These are phyloP conservation scores for Halesus radiatus DNA, from an alignment of 1,140 invertebrate species.

Conservation along the genomic window DNA sequence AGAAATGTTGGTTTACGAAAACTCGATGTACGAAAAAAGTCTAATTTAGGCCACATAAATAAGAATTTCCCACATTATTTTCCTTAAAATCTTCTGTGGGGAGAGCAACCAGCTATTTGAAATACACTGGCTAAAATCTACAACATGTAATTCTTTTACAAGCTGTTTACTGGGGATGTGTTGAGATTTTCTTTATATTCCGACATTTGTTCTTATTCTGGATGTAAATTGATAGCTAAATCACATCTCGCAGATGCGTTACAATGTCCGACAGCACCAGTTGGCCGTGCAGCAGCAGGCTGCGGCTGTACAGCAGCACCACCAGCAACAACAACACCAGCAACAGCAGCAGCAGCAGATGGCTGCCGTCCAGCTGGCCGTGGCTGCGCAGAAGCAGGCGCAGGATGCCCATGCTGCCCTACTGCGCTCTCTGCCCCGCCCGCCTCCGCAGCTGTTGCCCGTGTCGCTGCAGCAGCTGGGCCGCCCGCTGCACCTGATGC, in stretches of 20 bases:
- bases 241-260: conserved; percentile 25
- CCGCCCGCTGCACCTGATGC: conserved; percentile 78
- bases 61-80: too few relatives aligned
- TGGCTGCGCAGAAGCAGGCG: conserved; percentile 60
- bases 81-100: too few relatives aligned
- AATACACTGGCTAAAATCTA: too few relatives aligned
- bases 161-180: too few relatives aligned
- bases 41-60: too few relatives aligned
- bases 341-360: conserved; percentile 67
- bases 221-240: not conserved
- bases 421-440: conserved; percentile 46
- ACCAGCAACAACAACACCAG: conserved; percentile 59
- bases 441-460: conserved; percentile 51
- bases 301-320: conserved; percentile 4
- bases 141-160: too few relatives aligned
- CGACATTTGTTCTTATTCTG: too few relatives aligned
- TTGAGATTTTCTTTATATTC: too few relatives aligned
- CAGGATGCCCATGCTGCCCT: conserved; percentile 53
- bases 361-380: conserved; percentile 67
- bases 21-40: too few relatives aligned
- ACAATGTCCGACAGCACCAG: conserved; percentile 26
- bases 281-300: conserved; percentile 24
- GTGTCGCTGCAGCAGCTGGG: conserved; percentile 41
- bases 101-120: too few relatives aligned
- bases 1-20: too few relatives aligned